Evolutionary conservation across 2,797 vertebrate genomes (phyloP), one percentile per base, ranked within the genome.

Genomic region (Pteropus rufus): DNA sequence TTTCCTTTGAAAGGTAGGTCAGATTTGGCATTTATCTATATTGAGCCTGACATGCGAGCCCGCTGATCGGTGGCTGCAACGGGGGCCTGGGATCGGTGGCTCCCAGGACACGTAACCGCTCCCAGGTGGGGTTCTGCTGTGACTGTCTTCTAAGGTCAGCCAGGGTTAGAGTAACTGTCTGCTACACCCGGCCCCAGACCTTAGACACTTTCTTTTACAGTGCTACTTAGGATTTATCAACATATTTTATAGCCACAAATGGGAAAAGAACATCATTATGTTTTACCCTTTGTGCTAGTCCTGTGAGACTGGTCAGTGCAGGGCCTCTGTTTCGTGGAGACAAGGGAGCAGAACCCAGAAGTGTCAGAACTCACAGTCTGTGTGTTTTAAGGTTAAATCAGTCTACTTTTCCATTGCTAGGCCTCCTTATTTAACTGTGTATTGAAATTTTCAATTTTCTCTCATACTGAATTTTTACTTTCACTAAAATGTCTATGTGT

Each of bases 1-100:
- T 84, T 46, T 93, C 80, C 73, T 83, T 62, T 92, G 77, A 58
- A 86, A 93, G 82, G 58, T 52, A 84, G 58, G 24, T 58, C 73
- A 29, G 67, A 9, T 56, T 91, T 8, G 26, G 69, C 23, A 1
- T 54, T 64, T 44, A 26, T 46, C 76, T 77, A 1, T 10, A 3
- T 1, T 0, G 21, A 46, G 10, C 56, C 44, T 72, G 52, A n/a
- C 0, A 0, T 10, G 11, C 23, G 46, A 69, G 23, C 46, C 19
- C 1, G 0, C 0, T 7, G 24, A 21, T n/a, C 12, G 5, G 21
- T 19, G 23, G 69, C 26, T 2, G 19, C 21, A 2, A 1, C 19
- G 15, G 76, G 19, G 23, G 24, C 21, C 0, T 0, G 3, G 34
- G 24, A 21, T 29, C 12, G 5, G 21, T 19, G 26, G 75, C 26